Conservation (phyloP, 2,797 vertebrate genomes). For the Brachyalestes nurse region DNA sequence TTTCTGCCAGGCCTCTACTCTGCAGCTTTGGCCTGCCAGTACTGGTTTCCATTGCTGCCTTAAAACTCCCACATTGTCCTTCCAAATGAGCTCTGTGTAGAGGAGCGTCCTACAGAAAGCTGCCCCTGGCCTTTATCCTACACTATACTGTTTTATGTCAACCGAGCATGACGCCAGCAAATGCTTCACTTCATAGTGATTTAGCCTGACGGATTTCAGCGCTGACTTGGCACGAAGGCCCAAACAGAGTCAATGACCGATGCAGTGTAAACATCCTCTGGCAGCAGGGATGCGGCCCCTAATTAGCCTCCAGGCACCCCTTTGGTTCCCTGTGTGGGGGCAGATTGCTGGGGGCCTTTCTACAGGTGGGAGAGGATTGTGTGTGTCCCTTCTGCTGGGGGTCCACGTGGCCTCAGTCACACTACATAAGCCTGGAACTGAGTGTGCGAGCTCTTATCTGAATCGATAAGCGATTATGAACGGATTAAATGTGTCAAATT, state of each 20-base stretch:
- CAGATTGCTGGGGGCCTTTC: constrained; percentile 16
- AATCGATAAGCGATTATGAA: neutral
- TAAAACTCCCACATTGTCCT: neutral
- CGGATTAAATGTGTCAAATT: neutral
- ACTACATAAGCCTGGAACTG: neutral
- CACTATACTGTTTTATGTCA: neutral
- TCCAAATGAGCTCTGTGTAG: neutral
- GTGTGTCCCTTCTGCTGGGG: neutral
- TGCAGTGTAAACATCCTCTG: constrained; percentile 61
- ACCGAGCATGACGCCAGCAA: neutral
- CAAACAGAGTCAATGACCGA: constrained; percentile 49
- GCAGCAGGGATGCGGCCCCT: constrained; percentile 25
- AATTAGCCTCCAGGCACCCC: neutral
- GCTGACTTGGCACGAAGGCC: constrained; percentile 26
- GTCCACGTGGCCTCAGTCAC: neutral
- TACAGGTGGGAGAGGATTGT: neutral
- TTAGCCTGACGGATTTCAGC: constrained; percentile 30
- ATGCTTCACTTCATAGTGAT: constrained; percentile 1
- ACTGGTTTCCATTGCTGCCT: constrained; percentile 7
- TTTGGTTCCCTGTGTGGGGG: constrained; percentile 12
- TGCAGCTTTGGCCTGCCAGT: neutral
- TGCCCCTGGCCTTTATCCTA: neutral
- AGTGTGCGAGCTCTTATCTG: neutral
- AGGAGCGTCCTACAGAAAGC: neutral
- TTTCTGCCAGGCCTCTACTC: constrained; percentile 21